phyloP scores from a whole-genome alignment of 2,113 vertebrate genomes.

The Emydocephalus ijimae region DNA sequence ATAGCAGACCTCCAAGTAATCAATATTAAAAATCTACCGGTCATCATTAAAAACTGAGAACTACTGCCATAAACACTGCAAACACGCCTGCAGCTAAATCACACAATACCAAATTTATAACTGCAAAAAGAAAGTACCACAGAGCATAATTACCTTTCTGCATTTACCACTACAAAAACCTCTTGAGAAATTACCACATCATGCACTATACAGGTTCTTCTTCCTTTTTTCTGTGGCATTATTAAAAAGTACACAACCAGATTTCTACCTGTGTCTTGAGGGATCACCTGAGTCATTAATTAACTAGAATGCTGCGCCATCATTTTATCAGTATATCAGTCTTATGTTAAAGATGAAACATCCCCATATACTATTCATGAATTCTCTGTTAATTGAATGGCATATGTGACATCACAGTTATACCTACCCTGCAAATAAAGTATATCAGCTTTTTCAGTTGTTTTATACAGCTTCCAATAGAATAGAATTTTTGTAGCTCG shows the following conservation, averaged over 20 bases:
- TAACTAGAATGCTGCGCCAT: background rate
- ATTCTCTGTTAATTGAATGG: background rate
- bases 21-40: background rate
- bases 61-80: background rate
- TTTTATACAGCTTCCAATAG: background rate
- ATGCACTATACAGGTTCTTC: background rate
- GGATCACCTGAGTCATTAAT: background rate
- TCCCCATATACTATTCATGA: background rate
- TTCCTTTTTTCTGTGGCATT: background rate
- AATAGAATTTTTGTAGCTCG: background rate
- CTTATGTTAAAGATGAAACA: background rate
- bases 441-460: background rate
- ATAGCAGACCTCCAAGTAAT: background rate
- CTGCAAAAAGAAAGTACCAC: background rate
- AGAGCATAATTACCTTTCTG: background rate
- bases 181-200: background rate
- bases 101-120: background rate
- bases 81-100: background rate
- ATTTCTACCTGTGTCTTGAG: background rate
- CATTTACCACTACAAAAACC: background rate
- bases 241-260: background rate
- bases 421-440: background rate
- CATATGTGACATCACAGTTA: background rate
- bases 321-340: background rate
- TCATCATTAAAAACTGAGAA: background rate